A percentile compares a stretch with the other conserved stretches of the same genome.
Evolutionary conservation across 1,140 invertebrate species (phyloP).

Genomic region (Colletes gigas): DNA sequence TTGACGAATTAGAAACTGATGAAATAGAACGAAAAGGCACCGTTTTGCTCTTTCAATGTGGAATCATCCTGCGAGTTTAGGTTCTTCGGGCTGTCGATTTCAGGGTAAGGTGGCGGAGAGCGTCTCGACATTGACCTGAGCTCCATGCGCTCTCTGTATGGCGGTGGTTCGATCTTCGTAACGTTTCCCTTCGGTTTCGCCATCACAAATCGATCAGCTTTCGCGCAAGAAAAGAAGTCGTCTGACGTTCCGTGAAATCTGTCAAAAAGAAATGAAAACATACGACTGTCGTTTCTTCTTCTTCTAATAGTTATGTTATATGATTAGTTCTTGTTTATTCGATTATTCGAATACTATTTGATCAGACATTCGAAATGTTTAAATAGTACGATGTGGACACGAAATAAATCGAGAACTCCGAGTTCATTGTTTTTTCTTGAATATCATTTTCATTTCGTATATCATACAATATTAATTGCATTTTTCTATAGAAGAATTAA

Average conservation of each 20-base stretch:
- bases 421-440: no score
- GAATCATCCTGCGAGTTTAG: not conserved
- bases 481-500: no score
- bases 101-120: conserved; percentile 12
- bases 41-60: not conserved
- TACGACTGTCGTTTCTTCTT: conserved; percentile 14
- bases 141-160: conserved; percentile 32
- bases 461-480: no score
- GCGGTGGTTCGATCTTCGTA: conserved; percentile 2
- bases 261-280: conserved; percentile 15
- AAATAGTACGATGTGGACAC: no score
- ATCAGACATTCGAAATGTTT: no score
- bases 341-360: no score
- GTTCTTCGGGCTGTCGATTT: not conserved
- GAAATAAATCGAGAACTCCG: no score
- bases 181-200: conserved; percentile 27
- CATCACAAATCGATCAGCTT: conserved; percentile 43
- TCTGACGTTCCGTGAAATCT: conserved; percentile 10
- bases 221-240: not conserved
- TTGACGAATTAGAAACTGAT: not conserved
- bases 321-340: no score
- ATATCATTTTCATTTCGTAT: no score
- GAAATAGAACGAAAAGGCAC: conserved; percentile 8
- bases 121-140: conserved; percentile 40
- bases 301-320: not conserved